Evolutionary conservation across 2,797 vertebrate species (phyloP), one percentile per base, ranked within the genome.

Genomic region (Takifugu rubripes): DNA sequence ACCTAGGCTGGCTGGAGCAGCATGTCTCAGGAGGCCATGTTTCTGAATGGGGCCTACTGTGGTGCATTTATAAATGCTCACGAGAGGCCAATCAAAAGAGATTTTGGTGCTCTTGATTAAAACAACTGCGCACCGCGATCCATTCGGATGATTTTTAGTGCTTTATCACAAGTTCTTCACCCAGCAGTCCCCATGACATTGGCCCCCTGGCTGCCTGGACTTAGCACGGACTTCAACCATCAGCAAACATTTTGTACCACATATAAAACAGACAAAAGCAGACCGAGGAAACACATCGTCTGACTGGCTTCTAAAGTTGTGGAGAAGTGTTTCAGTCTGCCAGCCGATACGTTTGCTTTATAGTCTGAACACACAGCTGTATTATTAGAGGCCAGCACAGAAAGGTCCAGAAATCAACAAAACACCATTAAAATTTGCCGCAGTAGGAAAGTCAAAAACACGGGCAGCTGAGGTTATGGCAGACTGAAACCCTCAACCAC

Each of bases 401-500:
- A 40, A 25, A 44, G 51, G 27, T 47, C 16, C 40, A 63, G 47
- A 54, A 52, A 31, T 49, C 6, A 21, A 42, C 15, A 4, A 49
- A 50, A 15, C n/a, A 36, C 57, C 27, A 46, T 49, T 47, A 27
- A 66, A 70, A 60, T 17, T 45, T n/a, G 3, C 5, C 5, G 24
- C n/a, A 55, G n/a, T 43, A 6, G 11, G n/a, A 53, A 33, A 6
- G 7, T 16, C 1, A 27, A 36, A 54, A 48, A 46, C 49, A 49
- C 44, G 25, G 21, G 46, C 64, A 40, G 64, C 69, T 54, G 27
- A 26, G 9, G 50, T 63, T 73, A 79, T 42, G 61, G 79, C 93
- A 93, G 93, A 92, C 91, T 94, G 92, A 93, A 87, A 88, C 88
- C 87, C 64, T 89, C 76, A 85, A 87, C 90, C 82, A 93, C 88